Base-by-base conservation (phyloP, 2,797 vertebrate genomes). In the Sternarchorhynchus goeldii region DNA sequence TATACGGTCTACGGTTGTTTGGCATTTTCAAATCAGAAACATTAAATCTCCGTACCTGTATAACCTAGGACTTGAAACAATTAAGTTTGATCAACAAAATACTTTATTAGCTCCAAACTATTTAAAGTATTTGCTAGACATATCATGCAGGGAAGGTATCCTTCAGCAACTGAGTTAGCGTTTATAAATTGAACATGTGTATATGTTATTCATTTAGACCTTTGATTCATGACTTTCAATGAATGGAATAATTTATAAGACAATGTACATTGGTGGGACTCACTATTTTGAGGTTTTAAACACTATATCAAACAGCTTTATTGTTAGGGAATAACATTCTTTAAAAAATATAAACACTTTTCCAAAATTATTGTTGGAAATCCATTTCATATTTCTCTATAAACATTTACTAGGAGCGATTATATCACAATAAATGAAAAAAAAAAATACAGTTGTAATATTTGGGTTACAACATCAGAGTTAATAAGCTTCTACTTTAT, bases 371-470 rank as follows among this genome's bases (percentile, higher is more conserved):
- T 36, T 3, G 8, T 31, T n/a, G 53, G 31, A 78, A 73, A 50
- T 17, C 5, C 6, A 60, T 79, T 67, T 66, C 21, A 73, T 59
- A 67, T 36, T 45, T 18, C 62, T 64, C 5, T 53, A 59, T 66
- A 73, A 73, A 79, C 69, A 66, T 68, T 73, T 73, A 18, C 17
- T 25, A 36, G 41, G 59, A n/a, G 29, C 10, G 31, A 32, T 57
- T 56, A 79, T 32, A 41, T 63, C 60, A 66, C 55, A 79, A 58
- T 45, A 78, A 55, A 57, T 41, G 14, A 57, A 16, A 14, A 55
- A 57, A 39, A 71, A 31, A 62, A 41, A 6, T 20, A 56, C 14
- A 55, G 39, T 4, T 50, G 25, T 32, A 6, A n/a, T 57, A 50
- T 10, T 50, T 50, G 45, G 45, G 10, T 50, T 50, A 50, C 14